Evolutionary conservation across 2,888 invertebrate species (phyloP), one percentile per base, ranked within the genome.

Genomic region (Acanthosepion lycidas): DNA sequence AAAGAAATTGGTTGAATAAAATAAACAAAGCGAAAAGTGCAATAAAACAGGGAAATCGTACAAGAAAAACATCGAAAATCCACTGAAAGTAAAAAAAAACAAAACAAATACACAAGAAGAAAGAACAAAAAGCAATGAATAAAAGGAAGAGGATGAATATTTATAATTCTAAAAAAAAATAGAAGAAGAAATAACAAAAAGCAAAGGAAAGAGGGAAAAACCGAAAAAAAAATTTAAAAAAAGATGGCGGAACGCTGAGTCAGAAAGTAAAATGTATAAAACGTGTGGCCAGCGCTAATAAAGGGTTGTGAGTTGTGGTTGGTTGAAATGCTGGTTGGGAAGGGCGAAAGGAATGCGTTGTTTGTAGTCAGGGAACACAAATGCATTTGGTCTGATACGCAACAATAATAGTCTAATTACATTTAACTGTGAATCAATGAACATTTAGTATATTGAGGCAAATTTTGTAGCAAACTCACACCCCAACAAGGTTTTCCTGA

Each of bases 341-440:
- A 20, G 78, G n/a, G 78, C 9, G n/a, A 15, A 5, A n/a, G n/a
- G 33, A 78, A n/a, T 6, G n/a, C 28, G 3, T 64, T 26, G 26
- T 64, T n/a, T 12, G 78, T 78, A 78, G 33, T 78, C 78, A n/a
- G 78, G 15, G 78, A 23, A n/a, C 33, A 33, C 78, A 78, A 33
- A 78, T 78, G 78, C n/a, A 33, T 78, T 78, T 78, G 78, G 78
- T 78, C 78, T 78, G 78, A 78, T n/a, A 33, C 78, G 78, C 78
- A 78, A 78, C 78, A 78, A 78, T n/a, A 78, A 78, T 78, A n/a
- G n/a, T 15, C n/a, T 78, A n/a, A n/a, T 78, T 78, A 78, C n/a
- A 33, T 78, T 78, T 78, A n/a, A 78, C 78, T 12, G 23, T n/a
- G n/a, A 78, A n/a, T 78, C 78, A n/a, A n/a, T n/a, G n/a, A 78